Conservation (phyloP, 2,797 vertebrate species). For the Brotula barbata region DNA sequence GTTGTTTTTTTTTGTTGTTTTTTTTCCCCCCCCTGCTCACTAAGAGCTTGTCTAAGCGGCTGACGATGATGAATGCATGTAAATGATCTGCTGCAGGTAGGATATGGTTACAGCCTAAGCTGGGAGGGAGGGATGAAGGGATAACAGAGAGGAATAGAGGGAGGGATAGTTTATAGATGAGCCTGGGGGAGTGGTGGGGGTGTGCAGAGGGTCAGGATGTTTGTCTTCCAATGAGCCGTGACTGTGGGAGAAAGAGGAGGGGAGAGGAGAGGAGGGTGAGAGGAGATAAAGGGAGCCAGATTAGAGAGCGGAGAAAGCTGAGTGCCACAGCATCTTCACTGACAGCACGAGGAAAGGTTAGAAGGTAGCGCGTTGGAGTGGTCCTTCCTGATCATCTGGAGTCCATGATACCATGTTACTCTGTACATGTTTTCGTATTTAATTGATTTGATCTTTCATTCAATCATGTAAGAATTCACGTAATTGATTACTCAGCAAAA, state of each 20-base stretch:
- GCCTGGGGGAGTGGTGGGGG: constrained; percentile 48
- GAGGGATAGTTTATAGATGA: constrained; percentile 70
- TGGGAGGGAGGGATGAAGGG: constrained; percentile 55
- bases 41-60: constrained; percentile 72
- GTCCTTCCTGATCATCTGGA: background rate
- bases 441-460: no score
- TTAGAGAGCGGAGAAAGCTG: constrained; percentile 32
- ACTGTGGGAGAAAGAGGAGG: constrained; percentile 76
- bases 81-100: constrained; percentile 86
- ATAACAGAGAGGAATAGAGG: constrained; percentile 62
- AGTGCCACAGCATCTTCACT: constrained; percentile 55
- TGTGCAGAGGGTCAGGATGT: constrained; percentile 74
- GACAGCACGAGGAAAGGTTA: constrained; percentile 11
- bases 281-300: constrained; percentile 61
- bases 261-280: constrained; percentile 69
- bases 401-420: background rate
- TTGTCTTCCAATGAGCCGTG: constrained; percentile 80
- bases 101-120: constrained; percentile 83
- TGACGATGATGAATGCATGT: constrained; percentile 89
- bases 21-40: constrained; percentile 61
- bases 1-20: constrained; percentile 69
- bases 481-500: no score
- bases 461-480: no score
- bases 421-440: no score
- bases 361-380: background rate